Base-by-base conservation (phyloP, 2,797 vertebrate genomes). In the Antrozous pallidus region DNA sequence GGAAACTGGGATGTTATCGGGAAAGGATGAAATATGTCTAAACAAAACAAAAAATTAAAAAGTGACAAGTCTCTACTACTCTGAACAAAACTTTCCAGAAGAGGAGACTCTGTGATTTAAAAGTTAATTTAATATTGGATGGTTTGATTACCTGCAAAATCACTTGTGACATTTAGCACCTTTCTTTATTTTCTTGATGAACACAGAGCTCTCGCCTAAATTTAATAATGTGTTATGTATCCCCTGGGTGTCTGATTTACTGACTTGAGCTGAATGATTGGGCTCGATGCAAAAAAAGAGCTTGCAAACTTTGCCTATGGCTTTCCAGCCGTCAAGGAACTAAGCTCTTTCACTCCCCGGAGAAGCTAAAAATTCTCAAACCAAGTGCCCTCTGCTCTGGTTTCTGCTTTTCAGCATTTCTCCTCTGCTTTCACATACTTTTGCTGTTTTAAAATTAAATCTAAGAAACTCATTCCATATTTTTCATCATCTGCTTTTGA, bases 391-490 rank as follows among this genome's bases (percentile, higher is more conserved):
- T 94, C 93, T 96, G 90, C 93, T 94, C 94, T 86, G 89, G 73
- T 96, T 96, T 97, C 92, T 97, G 96, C 94, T 86, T 97, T 90
- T 96, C 95, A 95, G 96, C 96, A 91, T 93, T 95, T 96, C 95
- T 96, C 79, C 95, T 94, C 90, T 97, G 95, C 94, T 97, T 96
- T 95, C 86, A 95, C 95, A 97, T 97, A 93, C 61, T 96, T 95
- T 63, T 80, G 90, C 95, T 95, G 67, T 96, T 95, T 96, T 96
- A 96, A 96, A 97, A 96, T 97, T 96, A 97, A 97, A 97, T 97
- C 94, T 96, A 88, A 97, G 90, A 97, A 97, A 97, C 95, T 96
- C 96, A 95, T 97, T 97, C 96, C 96, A 97, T 97, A 97, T 97
- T 97, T 97, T 96, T 94, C 97, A 95, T 97, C 97, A 96, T 97